Percentiles rank a stretch among this genome's conserved stretches.
Evolutionary conservation across 2,797 vertebrate genomes (phyloP).

Genomic region (Merluccius polli): DNA sequence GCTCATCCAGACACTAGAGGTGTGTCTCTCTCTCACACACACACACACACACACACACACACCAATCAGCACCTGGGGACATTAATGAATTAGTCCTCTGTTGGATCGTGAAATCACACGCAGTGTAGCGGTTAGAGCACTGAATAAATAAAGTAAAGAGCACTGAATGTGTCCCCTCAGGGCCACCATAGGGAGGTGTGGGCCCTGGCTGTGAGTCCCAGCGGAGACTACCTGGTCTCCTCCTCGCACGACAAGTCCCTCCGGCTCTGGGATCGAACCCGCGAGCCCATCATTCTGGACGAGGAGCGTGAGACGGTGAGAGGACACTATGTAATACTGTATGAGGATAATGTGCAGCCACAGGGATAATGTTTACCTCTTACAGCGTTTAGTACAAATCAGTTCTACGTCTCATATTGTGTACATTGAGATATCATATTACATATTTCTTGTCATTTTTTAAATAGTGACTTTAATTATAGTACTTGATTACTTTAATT

Average conservation of each 20-base stretch:
- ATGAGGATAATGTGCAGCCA: too few relatives aligned
- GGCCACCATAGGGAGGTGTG: slow-evolving; percentile 94
- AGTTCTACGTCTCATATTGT: not conserved
- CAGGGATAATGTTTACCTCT: not conserved
- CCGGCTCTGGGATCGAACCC: slow-evolving; percentile 93
- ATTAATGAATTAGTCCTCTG: too few relatives aligned
- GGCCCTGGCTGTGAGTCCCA: slow-evolving; percentile 92
- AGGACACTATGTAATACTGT: too few relatives aligned
- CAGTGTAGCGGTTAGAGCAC: not conserved
- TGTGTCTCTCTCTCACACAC: slow-evolving; percentile 54
- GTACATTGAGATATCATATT: not conserved
- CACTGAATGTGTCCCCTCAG: slow-evolving; percentile 57
- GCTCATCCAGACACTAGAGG: slow-evolving; percentile 93
- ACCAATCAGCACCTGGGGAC: not conserved
- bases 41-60: not conserved
- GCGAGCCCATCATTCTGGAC: slow-evolving; percentile 91
- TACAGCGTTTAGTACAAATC: not conserved
- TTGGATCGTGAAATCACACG: too few relatives aligned
- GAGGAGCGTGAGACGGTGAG: slow-evolving; percentile 94
- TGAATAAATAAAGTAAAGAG: not conserved
- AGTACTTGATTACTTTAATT: not conserved
- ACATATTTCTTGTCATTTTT: not conserved
- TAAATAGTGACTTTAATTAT: not conserved
- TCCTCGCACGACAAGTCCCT: slow-evolving; percentile 94
- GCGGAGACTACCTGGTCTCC: slow-evolving; percentile 87